These are phyloP conservation scores for Cyprinodon variegatus DNA, from an alignment of 2,113 vertebrate species.

Conservation along the genomic window DNA sequence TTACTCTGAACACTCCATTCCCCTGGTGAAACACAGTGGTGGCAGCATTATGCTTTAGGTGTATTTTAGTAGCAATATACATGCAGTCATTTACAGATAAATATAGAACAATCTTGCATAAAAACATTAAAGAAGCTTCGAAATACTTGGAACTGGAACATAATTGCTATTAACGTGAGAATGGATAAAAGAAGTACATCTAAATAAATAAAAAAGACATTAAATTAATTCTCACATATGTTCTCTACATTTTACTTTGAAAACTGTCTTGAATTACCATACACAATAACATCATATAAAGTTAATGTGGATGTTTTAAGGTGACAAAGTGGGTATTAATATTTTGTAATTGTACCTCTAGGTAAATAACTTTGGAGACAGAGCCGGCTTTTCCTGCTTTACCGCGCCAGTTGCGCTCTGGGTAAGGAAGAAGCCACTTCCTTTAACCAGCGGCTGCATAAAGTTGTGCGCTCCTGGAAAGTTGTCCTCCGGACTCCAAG, in stretches of 20 bases:
- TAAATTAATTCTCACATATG: too few species aligned
- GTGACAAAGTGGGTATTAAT: background rate
- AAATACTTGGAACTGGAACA: too few species aligned
- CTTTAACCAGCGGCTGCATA: conserved; percentile 30
- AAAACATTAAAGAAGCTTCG: too few species aligned
- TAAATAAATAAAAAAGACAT: too few species aligned
- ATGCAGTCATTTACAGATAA: too few species aligned
- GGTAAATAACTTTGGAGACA: too few species aligned
- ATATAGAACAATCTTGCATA: too few species aligned
- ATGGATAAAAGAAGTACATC: too few species aligned
- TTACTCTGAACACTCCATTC: background rate
- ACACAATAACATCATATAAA: background rate
- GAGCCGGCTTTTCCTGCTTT: background rate
- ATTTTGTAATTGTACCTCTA: background rate
- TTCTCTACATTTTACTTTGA: too few species aligned
- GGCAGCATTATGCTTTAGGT: background rate
- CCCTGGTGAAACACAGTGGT: too few species aligned
- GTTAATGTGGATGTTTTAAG: background rate
- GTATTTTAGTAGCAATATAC: background rate
- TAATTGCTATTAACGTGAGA: too few species aligned
- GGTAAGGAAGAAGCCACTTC: conserved; percentile 46
- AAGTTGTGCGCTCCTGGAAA: conserved; percentile 60
- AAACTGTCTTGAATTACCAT: too few species aligned
- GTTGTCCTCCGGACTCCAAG: conserved; percentile 57
- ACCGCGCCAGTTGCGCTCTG: conserved; percentile 1